Evolutionary conservation across 1,140 invertebrate species (phyloP), one percentile per base, ranked within the genome.

Genomic region (Eupristina koningsbergeri): DNA sequence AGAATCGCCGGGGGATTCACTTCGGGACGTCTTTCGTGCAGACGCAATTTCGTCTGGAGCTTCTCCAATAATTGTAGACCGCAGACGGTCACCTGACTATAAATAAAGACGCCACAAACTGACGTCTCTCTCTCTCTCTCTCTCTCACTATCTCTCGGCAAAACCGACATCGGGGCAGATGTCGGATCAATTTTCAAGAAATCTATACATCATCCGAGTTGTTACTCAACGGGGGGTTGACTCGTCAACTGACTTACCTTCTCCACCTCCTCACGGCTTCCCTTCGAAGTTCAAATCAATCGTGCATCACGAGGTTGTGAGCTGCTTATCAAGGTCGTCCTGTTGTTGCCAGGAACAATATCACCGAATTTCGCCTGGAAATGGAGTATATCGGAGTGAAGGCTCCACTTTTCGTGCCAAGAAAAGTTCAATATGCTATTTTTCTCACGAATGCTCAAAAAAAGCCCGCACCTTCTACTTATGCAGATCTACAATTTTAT

Each of bases 1-100:
- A 31, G 9, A 29, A 31, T 69, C 22, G 15, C 34, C 39, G 6
- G 7, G n/a, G 26, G 26, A 61, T 7, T 45, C 26, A n/a, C 64
- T 50, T 15, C 47, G 47, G 2, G 15, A 50, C 6, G 26, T 19
- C 5, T 26, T 3, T 5, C 53, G 53, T 58, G 22, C 67, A 41
- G 39, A 41, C 67, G 67, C 67, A 71, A 41, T 71, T 41, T 41
- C 26, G 19, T n/a, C 67, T 71, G 36, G 67, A 71, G 67, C 36
- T 71, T 71, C 67, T 71, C 67, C 67, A 71, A 71, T 41, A 71
- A 41, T 22, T 19, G 1, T 22, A 31, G 64, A 19, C 6, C 15
- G 19, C 31, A 15, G 15, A 67, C 34, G 36, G 39, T 71, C 67
- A 71, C 39, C 36, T 41, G 19, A 71, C 67, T 71, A 41, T 26